Conservation (phyloP, 1,140 invertebrate genomes). For the Portunus trituberculatus region DNA sequence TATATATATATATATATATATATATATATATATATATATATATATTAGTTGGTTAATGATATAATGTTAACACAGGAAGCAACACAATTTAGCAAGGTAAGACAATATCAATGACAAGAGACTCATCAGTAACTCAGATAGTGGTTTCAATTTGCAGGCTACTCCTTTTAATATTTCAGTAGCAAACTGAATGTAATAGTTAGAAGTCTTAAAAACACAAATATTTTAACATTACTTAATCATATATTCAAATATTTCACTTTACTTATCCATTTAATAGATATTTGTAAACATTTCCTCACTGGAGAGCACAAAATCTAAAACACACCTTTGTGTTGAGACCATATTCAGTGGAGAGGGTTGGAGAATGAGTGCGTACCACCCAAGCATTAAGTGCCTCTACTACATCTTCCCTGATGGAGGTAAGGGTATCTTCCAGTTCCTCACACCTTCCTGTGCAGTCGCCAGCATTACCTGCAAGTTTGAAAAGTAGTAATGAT, state of each 20-base stretch:
- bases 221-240: neutral
- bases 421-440: slow-evolving; percentile 67
- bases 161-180: too few relatives aligned
- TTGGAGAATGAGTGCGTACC: slow-evolving; percentile 66
- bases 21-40: too few relatives aligned
- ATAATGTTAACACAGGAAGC: too few relatives aligned
- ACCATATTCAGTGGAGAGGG: slow-evolving; percentile 61
- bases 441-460: slow-evolving; percentile 67
- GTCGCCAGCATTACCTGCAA: slow-evolving; percentile 54
- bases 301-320: neutral
- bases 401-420: slow-evolving; percentile 73
- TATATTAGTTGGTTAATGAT: too few relatives aligned
- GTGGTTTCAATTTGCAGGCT: too few relatives aligned
- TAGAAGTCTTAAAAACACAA: too few relatives aligned
- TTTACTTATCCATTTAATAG: neutral
- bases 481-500: too few relatives aligned
- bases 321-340: slow-evolving; percentile 41
- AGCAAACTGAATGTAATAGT: too few relatives aligned
- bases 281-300: neutral
- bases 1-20: too few relatives aligned
- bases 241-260: neutral
- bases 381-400: slow-evolving; percentile 76
- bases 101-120: too few relatives aligned
- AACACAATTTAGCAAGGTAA: too few relatives aligned
- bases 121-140: too few relatives aligned